Conservation (phyloP, 1,140 invertebrate species). For the Oreohelix idahoensis region DNA sequence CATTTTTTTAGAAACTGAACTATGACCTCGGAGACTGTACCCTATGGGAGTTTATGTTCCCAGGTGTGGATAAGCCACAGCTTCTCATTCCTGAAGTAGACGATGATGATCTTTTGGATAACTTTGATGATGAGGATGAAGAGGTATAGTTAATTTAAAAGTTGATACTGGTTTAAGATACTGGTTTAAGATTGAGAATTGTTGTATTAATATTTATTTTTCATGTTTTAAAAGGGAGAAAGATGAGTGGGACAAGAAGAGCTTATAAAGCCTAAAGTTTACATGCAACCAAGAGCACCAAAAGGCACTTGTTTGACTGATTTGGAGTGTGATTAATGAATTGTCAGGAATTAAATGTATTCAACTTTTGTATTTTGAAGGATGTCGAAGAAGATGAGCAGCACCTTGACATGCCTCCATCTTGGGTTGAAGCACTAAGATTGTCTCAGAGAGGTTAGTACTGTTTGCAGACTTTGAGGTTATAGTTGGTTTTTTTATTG, state of each 20-base stretch:
- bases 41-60: slow-evolving; percentile 74
- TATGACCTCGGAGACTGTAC: slow-evolving; percentile 73
- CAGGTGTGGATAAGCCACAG: slow-evolving; percentile 67
- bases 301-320: no score
- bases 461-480: background rate
- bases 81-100: slow-evolving; percentile 68
- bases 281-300: no score
- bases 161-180: no score
- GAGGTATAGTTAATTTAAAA: background rate
- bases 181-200: background rate
- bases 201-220: no score
- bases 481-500: background rate
- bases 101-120: slow-evolving; percentile 56
- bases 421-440: slow-evolving; percentile 83
- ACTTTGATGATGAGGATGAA: slow-evolving; percentile 10
- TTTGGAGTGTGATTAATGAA: background rate
- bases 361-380: slow-evolving; percentile 33
- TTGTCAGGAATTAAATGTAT: background rate
- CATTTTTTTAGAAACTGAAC: slow-evolving; percentile 63
- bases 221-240: no score
- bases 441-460: slow-evolving; percentile 79
- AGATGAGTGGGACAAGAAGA: no score
- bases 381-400: slow-evolving; percentile 73
- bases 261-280: no score
- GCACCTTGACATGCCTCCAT: slow-evolving; percentile 82